Conservation (phyloP, 2,797 vertebrate genomes). For the Gymnothorax javanicus region DNA sequence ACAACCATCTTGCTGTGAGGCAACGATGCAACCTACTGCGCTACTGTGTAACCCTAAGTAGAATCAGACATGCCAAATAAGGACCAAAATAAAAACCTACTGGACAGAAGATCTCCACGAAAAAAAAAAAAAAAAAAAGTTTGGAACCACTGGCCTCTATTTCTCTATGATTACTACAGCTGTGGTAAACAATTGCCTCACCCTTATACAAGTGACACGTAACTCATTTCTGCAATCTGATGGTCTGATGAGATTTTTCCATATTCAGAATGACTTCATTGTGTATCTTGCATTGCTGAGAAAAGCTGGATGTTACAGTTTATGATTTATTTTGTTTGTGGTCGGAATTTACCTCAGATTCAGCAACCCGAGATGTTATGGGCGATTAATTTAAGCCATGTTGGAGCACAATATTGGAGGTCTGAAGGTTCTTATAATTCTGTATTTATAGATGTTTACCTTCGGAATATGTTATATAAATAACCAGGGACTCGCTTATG, state of each 20-base stretch:
- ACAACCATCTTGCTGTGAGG: no score
- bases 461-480: no score
- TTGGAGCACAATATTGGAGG: neutral
- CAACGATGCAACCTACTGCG: no score
- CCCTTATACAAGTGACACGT: neutral
- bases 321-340: neutral
- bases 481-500: no score
- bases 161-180: neutral
- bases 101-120: neutral
- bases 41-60: neutral
- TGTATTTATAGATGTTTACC: no score
- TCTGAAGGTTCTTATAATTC: neutral
- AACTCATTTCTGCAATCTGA: neutral
- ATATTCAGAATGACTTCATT: neutral
- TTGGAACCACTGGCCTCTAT: neutral
- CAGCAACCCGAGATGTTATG: neutral
- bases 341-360: neutral
- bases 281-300: neutral
- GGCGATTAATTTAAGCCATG: neutral
- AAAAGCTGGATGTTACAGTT: neutral
- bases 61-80: neutral
- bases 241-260: neutral
- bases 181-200: neutral
- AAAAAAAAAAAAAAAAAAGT: no score
- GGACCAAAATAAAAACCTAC: neutral